Conservation (phyloP, 2,113 vertebrate genomes). For the Calidris pugnax region DNA sequence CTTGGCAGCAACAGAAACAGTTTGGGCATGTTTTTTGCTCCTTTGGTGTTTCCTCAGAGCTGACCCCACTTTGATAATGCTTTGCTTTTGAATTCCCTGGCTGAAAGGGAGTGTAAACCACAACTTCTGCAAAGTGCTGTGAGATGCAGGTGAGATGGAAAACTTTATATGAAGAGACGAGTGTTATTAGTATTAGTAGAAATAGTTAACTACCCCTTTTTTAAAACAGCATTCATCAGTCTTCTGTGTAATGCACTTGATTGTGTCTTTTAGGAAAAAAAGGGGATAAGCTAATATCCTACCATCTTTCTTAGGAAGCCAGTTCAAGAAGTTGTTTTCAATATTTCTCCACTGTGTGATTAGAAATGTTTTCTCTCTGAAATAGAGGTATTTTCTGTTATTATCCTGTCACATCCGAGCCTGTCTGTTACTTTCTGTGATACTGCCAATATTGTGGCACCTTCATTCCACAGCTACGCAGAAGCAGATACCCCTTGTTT, state of each 20-base stretch:
- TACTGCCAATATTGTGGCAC: slow-evolving; percentile 11
- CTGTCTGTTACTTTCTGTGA: not conserved
- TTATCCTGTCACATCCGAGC: slow-evolving; percentile 14
- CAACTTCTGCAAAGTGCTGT: not conserved
- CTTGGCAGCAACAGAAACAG: not conserved
- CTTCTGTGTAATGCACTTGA: not conserved
- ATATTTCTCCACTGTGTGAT: not conserved
- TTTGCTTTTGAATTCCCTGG: not conserved
- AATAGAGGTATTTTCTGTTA: slow-evolving; percentile 30
- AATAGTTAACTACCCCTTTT: not conserved
- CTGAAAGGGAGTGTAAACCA: not conserved
- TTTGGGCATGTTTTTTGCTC: not conserved
- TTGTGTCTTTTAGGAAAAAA: not conserved
- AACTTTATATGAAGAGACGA: not conserved
- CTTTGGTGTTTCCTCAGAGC: not conserved
- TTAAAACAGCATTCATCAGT: not conserved
- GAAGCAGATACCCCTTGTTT: slow-evolving; percentile 10
- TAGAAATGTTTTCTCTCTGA: slow-evolving; percentile 27
- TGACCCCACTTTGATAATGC: not conserved
- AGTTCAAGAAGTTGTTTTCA: not conserved
- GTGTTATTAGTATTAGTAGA: not conserved
- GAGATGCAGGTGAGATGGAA: not conserved
- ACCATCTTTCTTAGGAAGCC: slow-evolving; percentile 23
- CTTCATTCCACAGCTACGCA: not conserved
- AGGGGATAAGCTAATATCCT: not conserved